Percentiles rank a stretch among this genome's conserved stretches.
Conservation (phyloP, 1,140 invertebrate species). For the Sipha flava region DNA sequence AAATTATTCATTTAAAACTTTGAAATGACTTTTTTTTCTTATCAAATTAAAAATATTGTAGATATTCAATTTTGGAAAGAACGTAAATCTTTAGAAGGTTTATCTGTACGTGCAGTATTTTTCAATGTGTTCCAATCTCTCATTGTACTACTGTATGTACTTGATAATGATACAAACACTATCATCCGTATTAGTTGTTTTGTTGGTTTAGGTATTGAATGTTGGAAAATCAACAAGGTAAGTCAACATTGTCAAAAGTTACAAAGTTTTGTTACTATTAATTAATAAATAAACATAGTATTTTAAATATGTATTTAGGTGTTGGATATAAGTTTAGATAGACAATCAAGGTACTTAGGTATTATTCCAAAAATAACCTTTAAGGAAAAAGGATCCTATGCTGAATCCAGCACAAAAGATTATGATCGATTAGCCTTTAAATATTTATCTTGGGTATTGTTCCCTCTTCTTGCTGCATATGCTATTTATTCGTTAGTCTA, state of each 20-base stretch:
- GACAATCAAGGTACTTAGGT: slow-evolving; percentile 64
- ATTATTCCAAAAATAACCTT: slow-evolving; percentile 72
- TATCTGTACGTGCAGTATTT: slow-evolving; percentile 97
- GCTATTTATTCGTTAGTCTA: slow-evolving; percentile 95
- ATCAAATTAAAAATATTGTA: slow-evolving; percentile 39
- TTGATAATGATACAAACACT: slow-evolving; percentile 98
- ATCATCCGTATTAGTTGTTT: slow-evolving; percentile 86
- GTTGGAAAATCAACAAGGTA: slow-evolving; percentile 99
- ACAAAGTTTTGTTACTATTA: neutral
- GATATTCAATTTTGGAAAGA: slow-evolving; percentile 99
- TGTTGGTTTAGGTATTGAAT: slow-evolving; percentile 91
- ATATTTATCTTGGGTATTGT: slow-evolving; percentile 92
- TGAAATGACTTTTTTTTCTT: too few relatives aligned
- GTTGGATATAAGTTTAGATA: slow-evolving; percentile 72
- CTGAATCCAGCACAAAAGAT: slow-evolving; percentile 85
- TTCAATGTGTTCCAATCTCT: slow-evolving; percentile 97
- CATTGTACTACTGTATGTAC: slow-evolving; percentile 89
- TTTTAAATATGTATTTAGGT: slow-evolving; percentile 45
- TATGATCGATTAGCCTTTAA: slow-evolving; percentile 95
- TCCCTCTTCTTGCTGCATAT: slow-evolving; percentile 86
- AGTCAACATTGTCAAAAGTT: neutral
- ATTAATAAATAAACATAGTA: neutral
- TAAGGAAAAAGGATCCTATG: slow-evolving; percentile 92
- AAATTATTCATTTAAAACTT: too few relatives aligned
- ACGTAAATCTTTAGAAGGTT: slow-evolving; percentile 88